A percentile compares a stretch with the other conserved stretches of the same genome.
These are phyloP conservation scores for Pyrochroa serraticornis DNA, from an alignment of 2,888 invertebrate species.

Conservation along the genomic window DNA sequence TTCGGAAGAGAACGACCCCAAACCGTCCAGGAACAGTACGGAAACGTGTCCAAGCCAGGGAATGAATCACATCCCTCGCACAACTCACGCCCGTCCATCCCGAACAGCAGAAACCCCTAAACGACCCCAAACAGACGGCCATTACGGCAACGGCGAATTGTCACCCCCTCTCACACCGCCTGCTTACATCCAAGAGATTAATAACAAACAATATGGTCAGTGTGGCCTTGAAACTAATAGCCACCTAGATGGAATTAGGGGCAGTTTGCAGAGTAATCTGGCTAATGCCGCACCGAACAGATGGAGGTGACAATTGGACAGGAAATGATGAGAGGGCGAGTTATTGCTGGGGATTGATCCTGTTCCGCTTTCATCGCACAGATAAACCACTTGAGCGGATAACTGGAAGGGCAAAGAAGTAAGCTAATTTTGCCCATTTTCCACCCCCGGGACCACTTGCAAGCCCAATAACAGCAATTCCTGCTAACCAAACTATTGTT, in stretches of 20 bases:
- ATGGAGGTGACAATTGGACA: slow-evolving; percentile 26
- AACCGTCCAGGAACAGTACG: slow-evolving; percentile 1
- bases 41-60: slow-evolving; percentile 38
- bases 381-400: no score
- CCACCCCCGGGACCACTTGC: no score
- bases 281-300: slow-evolving; percentile 34
- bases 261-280: slow-evolving; percentile 37
- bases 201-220: slow-evolving; percentile 42
- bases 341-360: slow-evolving; percentile 6
- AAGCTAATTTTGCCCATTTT: no score
- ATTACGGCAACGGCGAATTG: slow-evolving; percentile 33
- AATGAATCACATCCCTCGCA: slow-evolving; percentile 42
- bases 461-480: no score
- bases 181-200: slow-evolving; percentile 41
- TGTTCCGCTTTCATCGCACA: no score
- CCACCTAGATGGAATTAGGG: slow-evolving; percentile 44
- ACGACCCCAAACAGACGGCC: slow-evolving; percentile 39
- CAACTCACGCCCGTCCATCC: slow-evolving; percentile 39
- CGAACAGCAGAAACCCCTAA: slow-evolving; percentile 38
- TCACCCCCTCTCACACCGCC: slow-evolving; percentile 23
- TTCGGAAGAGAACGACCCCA: background rate
- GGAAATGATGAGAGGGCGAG: slow-evolving; percentile 15
- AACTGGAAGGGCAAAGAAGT: no score
- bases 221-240: slow-evolving; percentile 41
- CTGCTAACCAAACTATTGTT: no score